Evolutionary conservation across 1,140 invertebrate genomes (phyloP).

Genomic region (Drosophila paulistorum): DNA sequence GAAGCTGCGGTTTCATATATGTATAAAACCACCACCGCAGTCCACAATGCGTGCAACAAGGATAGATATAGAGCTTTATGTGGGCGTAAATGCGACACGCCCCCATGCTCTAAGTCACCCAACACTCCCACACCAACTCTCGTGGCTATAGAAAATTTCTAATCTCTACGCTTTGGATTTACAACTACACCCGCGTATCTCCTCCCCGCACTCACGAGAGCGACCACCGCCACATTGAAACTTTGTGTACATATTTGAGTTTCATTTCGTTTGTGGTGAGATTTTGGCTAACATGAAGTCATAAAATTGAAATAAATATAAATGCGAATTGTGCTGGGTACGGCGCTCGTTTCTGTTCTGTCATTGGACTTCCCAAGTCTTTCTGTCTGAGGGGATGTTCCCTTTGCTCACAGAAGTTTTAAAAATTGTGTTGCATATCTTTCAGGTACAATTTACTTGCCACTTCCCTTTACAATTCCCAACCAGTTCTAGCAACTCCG

Average conservation of each 20-base stretch:
- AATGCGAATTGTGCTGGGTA: conserved; percentile 62
- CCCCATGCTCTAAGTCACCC: conserved; percentile 42
- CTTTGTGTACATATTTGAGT: conserved; percentile 80
- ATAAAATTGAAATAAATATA: conserved; percentile 82
- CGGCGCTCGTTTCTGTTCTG: background rate
- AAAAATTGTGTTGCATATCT: conserved; percentile 15
- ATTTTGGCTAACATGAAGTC: conserved; percentile 74
- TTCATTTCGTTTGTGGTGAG: conserved; percentile 78
- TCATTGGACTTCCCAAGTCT: too few species aligned
- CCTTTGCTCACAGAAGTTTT: background rate
- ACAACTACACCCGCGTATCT: conserved; percentile 1
- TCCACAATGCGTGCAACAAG: conserved; percentile 11
- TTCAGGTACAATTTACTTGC: background rate
- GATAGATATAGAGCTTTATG: conserved; percentile 40
- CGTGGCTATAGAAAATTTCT: conserved; percentile 68
- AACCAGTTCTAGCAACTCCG: conserved; percentile 25
- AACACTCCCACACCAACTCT: conserved; percentile 36
- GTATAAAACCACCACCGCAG: conserved; percentile 63
- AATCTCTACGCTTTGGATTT: conserved; percentile 65
- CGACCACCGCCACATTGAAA: conserved; percentile 53
- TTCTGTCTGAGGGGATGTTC: background rate
- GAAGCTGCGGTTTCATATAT: conserved; percentile 54
- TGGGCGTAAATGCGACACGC: conserved; percentile 68
- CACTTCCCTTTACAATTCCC: conserved; percentile 38
- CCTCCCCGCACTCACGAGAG: conserved; percentile 9